phyloP scores from a whole-genome alignment of 2,888 invertebrate genomes.

The Aphodius granarius region DNA sequence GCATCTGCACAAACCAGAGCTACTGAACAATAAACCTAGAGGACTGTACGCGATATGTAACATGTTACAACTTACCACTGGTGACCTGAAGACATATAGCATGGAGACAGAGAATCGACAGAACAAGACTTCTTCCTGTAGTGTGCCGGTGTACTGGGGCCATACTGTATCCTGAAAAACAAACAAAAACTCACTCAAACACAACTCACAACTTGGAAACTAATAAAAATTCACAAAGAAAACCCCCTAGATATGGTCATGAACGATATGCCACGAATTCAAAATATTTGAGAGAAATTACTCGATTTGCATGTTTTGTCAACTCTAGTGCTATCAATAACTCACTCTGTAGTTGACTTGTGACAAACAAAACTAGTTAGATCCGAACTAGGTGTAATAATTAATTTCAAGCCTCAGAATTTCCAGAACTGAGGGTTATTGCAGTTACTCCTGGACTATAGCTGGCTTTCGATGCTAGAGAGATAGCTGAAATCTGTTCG shows the following conservation, averaged over 20 bases:
- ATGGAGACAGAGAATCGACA: constrained; percentile 74
- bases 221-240: neutral
- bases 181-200: neutral
- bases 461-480: neutral
- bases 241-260: neutral
- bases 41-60: too few relatives aligned
- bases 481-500: neutral
- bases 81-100: constrained; percentile 74
- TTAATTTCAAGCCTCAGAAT: neutral
- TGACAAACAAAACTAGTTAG: neutral
- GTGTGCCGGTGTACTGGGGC: constrained; percentile 82
- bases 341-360: neutral
- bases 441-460: neutral
- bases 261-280: too few relatives aligned
- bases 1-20: neutral
- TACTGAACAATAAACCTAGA: too few relatives aligned
- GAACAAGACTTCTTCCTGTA: constrained; percentile 78
- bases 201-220: neutral
- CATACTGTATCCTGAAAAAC: constrained; percentile 74
- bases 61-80: constrained; percentile 79
- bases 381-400: neutral
- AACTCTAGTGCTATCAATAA: neutral
- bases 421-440: neutral
- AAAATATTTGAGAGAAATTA: too few relatives aligned
- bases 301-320: neutral